Evolutionary conservation across 2,797 vertebrate genomes (phyloP).

Genomic region (Carapus acus): DNA sequence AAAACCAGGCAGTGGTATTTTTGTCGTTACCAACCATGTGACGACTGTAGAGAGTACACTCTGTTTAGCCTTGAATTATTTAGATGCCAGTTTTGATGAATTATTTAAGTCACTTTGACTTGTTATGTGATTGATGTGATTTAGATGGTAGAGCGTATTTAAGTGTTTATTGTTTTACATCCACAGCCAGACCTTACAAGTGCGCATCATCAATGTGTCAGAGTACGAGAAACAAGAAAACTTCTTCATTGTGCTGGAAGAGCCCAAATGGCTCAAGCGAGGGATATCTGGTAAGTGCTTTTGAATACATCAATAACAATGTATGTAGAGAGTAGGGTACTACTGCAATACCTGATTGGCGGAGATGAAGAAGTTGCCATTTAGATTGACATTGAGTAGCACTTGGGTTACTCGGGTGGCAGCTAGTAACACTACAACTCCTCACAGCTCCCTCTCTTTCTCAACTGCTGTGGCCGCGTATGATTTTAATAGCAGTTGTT

Average conservation of each 20-base stretch:
- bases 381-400: neutral
- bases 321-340: neutral
- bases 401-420: conserved; percentile 22
- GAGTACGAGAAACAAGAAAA: conserved; percentile 92
- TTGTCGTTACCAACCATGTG: conserved; percentile 1
- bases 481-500: conserved; percentile 32
- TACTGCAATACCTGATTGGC: neutral
- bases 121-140: conserved; percentile 53
- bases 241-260: conserved; percentile 87
- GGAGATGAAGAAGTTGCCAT: neutral
- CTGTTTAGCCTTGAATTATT: conserved; percentile 58
- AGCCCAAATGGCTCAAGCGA: conserved; percentile 88
- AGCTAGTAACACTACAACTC: conserved; percentile 45
- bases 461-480: conserved; percentile 19
- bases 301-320: neutral
- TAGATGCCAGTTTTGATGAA: conserved; percentile 45
- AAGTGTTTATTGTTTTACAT: conserved; percentile 2
- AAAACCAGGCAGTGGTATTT: conserved; percentile 3
- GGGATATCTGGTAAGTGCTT: conserved; percentile 79
- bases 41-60: conserved; percentile 6
- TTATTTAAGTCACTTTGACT: conserved; percentile 57
- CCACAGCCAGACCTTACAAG: conserved; percentile 80
- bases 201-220: conserved; percentile 84
- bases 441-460: conserved; percentile 35
- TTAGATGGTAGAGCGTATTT: conserved; percentile 40